Percentiles rank a stretch among this genome's conserved stretches.
Conservation (phyloP, 2,888 invertebrate genomes). For the Clusia tigrina region DNA sequence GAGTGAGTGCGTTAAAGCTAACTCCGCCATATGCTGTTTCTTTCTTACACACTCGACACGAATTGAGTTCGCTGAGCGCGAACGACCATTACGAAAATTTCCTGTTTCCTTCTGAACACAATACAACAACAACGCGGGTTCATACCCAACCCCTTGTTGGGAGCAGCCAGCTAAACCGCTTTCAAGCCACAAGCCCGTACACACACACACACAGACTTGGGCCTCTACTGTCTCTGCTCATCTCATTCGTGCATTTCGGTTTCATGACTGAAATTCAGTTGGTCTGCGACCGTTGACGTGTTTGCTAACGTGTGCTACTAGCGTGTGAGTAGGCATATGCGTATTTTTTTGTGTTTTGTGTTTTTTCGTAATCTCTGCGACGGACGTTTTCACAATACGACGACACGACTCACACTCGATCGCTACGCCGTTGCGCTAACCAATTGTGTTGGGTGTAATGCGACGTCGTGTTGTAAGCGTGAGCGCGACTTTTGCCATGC, state of each 20-base stretch:
- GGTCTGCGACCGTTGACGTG: constrained; percentile 64
- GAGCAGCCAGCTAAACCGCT: constrained; percentile 36
- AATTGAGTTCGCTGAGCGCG: no score
- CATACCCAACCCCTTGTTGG: neutral
- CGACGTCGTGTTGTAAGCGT: neutral
- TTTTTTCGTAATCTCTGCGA: neutral
- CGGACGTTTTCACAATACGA: neutral
- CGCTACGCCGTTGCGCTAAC: constrained; percentile 7
- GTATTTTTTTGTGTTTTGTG: constrained; percentile 35
- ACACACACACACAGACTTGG: neutral
- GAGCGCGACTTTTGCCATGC: neutral
- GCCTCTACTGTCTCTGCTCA: constrained; percentile 40
- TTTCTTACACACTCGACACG: neutral
- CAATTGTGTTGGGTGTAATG: neutral
- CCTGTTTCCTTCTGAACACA: constrained; percentile 18
- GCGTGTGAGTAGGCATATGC: constrained; percentile 37
- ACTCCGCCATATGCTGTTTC: neutral
- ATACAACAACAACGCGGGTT: constrained; percentile 22
- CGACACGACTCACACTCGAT: neutral
- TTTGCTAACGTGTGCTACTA: constrained; percentile 44
- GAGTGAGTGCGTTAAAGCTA: constrained; percentile 2
- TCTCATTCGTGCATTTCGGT: constrained; percentile 46
- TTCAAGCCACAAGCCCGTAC: no score
- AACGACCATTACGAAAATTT: constrained; percentile 16
- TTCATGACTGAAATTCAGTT: constrained; percentile 54